These are phyloP conservation scores for Platichthys stellatus DNA, from an alignment of 2,113 vertebrate genomes.

Conservation along the genomic window DNA sequence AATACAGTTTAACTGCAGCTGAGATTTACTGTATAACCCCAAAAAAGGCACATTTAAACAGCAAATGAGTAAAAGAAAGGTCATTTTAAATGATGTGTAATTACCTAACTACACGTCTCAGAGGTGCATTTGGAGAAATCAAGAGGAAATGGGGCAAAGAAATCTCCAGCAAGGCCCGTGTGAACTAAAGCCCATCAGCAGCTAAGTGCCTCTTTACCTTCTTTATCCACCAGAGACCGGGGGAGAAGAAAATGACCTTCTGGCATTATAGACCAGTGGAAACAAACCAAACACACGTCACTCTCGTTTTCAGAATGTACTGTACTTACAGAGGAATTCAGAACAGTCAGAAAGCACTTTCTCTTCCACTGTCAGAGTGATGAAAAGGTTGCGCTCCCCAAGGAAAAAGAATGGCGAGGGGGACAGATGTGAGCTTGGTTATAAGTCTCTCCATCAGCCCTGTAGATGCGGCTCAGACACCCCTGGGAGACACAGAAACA, in stretches of 20 bases:
- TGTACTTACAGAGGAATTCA: conserved; percentile 59
- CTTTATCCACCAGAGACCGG: conserved; percentile 65
- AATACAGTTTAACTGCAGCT: conserved; percentile 2
- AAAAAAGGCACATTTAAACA: conserved; percentile 3
- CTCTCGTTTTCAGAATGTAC: conserved; percentile 51
- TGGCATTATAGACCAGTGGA: conserved; percentile 61
- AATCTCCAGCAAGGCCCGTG: conserved; percentile 55
- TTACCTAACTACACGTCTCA: conserved; percentile 67
- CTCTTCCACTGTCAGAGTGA: conserved; percentile 68
- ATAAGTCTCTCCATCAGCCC: conserved; percentile 67
- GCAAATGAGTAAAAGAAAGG: conserved; percentile 64
- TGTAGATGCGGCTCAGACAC: conserved; percentile 68
- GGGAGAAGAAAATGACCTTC: conserved; percentile 60
- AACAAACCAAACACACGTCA: conserved; percentile 66
- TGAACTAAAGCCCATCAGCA: conserved; percentile 64
- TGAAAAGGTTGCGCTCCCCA: conserved; percentile 75
- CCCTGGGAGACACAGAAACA: conserved; percentile 76
- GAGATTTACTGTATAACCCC: neutral
- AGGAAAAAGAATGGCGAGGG: conserved; percentile 46
- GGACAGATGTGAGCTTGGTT: conserved; percentile 81
- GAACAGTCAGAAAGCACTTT: conserved; percentile 63
- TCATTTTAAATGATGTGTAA: conserved; percentile 68
- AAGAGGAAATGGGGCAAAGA: conserved; percentile 69
- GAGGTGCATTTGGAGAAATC: conserved; percentile 69
- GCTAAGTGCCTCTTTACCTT: conserved; percentile 82